Conservation (phyloP, 2,113 vertebrate species). For the Catagonus wagneri region DNA sequence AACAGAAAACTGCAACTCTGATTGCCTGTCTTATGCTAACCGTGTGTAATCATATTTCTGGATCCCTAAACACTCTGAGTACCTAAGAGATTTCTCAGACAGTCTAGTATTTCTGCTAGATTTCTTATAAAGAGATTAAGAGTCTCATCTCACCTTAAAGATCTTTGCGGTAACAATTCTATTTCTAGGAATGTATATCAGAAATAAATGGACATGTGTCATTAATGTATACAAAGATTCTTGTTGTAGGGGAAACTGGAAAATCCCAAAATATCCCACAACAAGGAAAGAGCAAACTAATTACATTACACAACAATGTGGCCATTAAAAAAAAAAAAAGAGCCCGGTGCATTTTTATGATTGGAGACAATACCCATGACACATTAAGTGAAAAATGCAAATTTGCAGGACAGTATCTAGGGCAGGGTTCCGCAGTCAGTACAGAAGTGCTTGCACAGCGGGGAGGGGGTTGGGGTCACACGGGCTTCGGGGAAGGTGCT, state of each 20-base stretch:
- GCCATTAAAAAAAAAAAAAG: neutral
- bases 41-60: accelerated
- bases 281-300: neutral
- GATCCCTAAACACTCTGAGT: accelerated
- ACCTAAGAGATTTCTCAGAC: neutral
- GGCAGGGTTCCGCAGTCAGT: accelerated
- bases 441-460: accelerated
- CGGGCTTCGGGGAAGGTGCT: accelerated
- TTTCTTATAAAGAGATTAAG: neutral
- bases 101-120: neutral
- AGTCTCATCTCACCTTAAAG: neutral
- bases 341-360: neutral
- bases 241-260: slow-evolving; percentile 38
- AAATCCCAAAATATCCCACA: slow-evolving; percentile 52
- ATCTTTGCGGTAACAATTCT: neutral
- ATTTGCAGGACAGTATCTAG: accelerated
- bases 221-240: neutral
- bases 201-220: neutral
- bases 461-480: accelerated
- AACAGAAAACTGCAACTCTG: neutral
- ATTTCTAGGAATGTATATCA: neutral
- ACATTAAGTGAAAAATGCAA: accelerated
- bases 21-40: neutral
- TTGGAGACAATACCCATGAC: neutral
- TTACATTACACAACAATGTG: neutral